Base-by-base conservation (phyloP, 1,140 invertebrate genomes). In the Vollenhovia emeryi region DNA sequence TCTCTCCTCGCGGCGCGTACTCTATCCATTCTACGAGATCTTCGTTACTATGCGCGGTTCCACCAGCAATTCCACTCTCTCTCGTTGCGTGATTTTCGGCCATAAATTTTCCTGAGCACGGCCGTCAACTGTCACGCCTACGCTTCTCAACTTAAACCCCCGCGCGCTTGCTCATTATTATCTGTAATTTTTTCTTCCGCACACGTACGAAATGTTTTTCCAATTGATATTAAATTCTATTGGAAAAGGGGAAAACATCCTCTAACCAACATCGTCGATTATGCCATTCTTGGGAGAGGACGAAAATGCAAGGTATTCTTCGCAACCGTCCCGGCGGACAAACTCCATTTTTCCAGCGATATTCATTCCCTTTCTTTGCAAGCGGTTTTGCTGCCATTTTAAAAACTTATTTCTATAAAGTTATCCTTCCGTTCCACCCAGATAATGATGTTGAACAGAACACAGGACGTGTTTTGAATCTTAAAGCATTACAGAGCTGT, bases 41-140 rank as follows among this genome's bases (percentile, higher is more conserved):
- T 76, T 84, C 69, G 45, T 75, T 84, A 40, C 45, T 21, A 76
- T 40, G 11, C 33, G 40, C 4, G 21, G 1, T 27, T 62, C 30
- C 43, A 8, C 27, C 21, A 21, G n/a, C 57, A 62, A 62, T 76
- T 84, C 27, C 57, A 40, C 69, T 84, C 52, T 84, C 52, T 50
- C 45, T 55, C 57, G 15, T 36, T 75, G 9, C n/a, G 55, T 45
- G 55, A 76, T 78, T 84, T n/a, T 75, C 52, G 40, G 40, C 82
- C 27, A 60, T 84, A 84, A 75, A 75, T 75, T 60, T 79, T 68
- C 15, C 21, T n/a, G 11, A 21, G 0, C 48, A 68, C 36, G 24
- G 36, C 50, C 15, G 50, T 57, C 48, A 43, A 62, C 83, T 57
- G 43, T 30, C 33, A 45, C 24, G 21, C 40, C 33, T 18, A 27